Evolutionary conservation across 2,797 vertebrate genomes (phyloP).

Genomic region (Carduelis carduelis): DNA sequence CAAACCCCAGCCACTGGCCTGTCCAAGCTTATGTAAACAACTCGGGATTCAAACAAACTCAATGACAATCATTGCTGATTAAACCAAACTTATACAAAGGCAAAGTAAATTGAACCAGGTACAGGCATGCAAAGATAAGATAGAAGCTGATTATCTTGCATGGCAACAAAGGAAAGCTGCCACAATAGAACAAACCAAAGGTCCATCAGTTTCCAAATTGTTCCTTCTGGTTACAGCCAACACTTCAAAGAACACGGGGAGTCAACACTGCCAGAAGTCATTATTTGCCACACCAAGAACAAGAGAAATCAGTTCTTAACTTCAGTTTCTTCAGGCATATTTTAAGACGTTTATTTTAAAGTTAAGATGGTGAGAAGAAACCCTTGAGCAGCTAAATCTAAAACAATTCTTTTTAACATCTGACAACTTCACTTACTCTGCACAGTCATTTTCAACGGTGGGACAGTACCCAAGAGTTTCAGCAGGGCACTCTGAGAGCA

Average conservation of each 20-base stretch:
- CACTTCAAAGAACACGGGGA: background rate
- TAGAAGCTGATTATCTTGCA: constrained; percentile 14
- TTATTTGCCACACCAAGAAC: background rate
- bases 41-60: background rate
- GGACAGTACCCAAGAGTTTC: background rate
- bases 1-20: background rate
- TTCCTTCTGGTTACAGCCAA: background rate
- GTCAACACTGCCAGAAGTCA: background rate
- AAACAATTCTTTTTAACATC: background rate
- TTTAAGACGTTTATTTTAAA: background rate
- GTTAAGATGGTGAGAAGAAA: background rate
- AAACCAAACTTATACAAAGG: constrained; percentile 17
- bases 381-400: background rate
- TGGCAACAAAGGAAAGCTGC: background rate
- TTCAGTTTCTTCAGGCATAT: background rate
- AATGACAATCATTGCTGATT: constrained; percentile 28
- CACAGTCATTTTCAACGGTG: background rate
- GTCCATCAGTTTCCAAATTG: background rate
- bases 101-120: constrained; percentile 41
- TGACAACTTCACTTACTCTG: background rate
- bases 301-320: background rate
- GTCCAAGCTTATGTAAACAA: constrained; percentile 15
- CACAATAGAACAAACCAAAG: background rate
- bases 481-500: background rate
- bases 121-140: constrained; percentile 29